phyloP scores from a whole-genome alignment of 2,888 invertebrate species.

The Ganaspis brasiliensis region DNA sequence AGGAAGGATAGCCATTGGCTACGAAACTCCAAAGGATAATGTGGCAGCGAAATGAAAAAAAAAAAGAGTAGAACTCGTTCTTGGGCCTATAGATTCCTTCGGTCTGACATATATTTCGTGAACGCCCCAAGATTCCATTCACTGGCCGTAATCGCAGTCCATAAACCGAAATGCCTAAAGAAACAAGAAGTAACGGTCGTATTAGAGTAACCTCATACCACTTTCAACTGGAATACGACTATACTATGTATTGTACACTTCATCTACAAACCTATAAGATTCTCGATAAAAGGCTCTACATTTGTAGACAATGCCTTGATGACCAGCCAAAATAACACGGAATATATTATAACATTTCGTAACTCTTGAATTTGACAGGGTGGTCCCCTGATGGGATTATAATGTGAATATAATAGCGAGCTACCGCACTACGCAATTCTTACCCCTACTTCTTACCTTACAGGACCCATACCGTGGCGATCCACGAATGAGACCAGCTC shows the following conservation, averaged over 20 bases:
- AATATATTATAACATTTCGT: conserved; percentile 68
- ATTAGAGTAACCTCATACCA: not conserved
- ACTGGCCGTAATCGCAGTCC: conserved; percentile 34
- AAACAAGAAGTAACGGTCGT: conserved; percentile 28
- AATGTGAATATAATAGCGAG: conserved; percentile 78
- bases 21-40: conserved; percentile 28
- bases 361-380: conserved; percentile 71
- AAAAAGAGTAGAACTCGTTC: conserved; percentile 27
- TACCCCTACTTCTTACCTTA: conserved; percentile 44
- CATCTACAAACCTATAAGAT: not conserved
- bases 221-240: not conserved
- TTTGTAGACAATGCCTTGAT: conserved; percentile 21
- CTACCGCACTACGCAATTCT: conserved; percentile 76
- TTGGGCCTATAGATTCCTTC: conserved; percentile 27
- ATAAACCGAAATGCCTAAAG: conserved; percentile 35
- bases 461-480: not conserved
- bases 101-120: conserved; percentile 37
- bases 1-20: conserved; percentile 4
- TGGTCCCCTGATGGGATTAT: conserved; percentile 78
- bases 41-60: conserved; percentile 1
- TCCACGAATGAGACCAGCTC: conserved; percentile 27
- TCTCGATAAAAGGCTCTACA: conserved; percentile 2
- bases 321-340: conserved; percentile 43
- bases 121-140: conserved; percentile 36
- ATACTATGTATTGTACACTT: not conserved